phyloP scores from a whole-genome alignment of 2,797 vertebrate species.

The Betta splendens region DNA sequence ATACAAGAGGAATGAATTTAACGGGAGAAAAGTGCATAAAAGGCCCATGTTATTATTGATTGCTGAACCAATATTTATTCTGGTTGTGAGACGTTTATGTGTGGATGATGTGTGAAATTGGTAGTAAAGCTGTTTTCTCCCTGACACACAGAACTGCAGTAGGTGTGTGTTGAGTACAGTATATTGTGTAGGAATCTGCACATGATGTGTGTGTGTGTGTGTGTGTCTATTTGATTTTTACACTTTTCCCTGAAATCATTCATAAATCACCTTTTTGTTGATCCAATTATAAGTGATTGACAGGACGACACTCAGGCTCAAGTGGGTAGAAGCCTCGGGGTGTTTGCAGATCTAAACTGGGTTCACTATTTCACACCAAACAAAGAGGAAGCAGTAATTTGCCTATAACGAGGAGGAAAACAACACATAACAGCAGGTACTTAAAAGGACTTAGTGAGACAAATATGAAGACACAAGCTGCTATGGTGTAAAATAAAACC shows the following conservation, averaged over 20 bases:
- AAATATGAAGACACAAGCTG: constrained; percentile 49
- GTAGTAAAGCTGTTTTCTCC: not conserved
- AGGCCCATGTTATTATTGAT: not conserved
- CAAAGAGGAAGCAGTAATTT: constrained; percentile 66
- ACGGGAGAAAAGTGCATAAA: constrained; percentile 9
- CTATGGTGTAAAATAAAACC: constrained; percentile 43
- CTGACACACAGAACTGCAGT: not conserved
- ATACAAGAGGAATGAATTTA: not conserved
- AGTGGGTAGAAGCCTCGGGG: constrained; percentile 60
- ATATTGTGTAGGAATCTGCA: constrained; percentile 4
- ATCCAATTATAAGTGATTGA: constrained; percentile 83
- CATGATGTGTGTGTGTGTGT: not conserved
- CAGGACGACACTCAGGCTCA: constrained; percentile 61
- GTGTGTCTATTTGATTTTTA: constrained; percentile 34
- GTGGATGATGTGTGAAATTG: not conserved
- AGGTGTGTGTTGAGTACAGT: not conserved
- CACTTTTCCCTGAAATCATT: constrained; percentile 57
- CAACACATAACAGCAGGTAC: constrained; percentile 50
- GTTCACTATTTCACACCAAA: constrained; percentile 55
- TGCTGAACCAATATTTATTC: not conserved
- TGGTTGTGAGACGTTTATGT: constrained; percentile 9
- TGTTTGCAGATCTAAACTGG: constrained; percentile 73
- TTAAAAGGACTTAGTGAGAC: constrained; percentile 62
- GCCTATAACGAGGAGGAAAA: constrained; percentile 65
- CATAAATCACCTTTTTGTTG: constrained; percentile 64